Evolutionary conservation across 2,888 invertebrate species (phyloP).

Genomic region (Euphydryas editha): DNA sequence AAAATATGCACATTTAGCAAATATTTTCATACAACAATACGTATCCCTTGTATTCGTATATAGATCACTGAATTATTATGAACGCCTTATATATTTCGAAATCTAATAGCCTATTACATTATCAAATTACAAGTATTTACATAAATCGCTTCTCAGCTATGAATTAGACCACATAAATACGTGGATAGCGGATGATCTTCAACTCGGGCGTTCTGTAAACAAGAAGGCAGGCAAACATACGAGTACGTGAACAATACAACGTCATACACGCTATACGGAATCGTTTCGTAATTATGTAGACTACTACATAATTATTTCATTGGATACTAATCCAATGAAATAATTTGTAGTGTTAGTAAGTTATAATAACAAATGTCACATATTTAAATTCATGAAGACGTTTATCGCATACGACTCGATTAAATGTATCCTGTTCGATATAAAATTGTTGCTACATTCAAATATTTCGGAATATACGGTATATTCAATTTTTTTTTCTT

Average conservation of each 20-base stretch:
- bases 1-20: too few species aligned
- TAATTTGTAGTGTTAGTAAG: too few species aligned
- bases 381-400: not conserved
- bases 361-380: slow-evolving; percentile 1
- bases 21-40: too few species aligned
- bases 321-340: slow-evolving; percentile 20
- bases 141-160: slow-evolving; percentile 9
- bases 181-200: slow-evolving; percentile 34
- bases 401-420: too few species aligned
- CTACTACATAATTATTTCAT: too few species aligned
- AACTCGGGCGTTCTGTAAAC: slow-evolving; percentile 52
- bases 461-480: too few species aligned
- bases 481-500: too few species aligned
- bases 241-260: slow-evolving; percentile 46
- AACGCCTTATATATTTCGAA: too few species aligned
- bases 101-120: not conserved
- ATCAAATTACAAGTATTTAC: not conserved
- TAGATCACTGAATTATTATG: too few species aligned
- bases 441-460: too few species aligned
- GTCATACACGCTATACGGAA: slow-evolving; percentile 27
- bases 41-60: too few species aligned
- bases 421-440: too few species aligned
- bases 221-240: slow-evolving; percentile 58
- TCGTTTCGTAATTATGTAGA: slow-evolving; percentile 29
- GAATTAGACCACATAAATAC: slow-evolving; percentile 5